Evolutionary conservation across 2,113 vertebrate genomes (phyloP), one percentile per base, ranked within the genome.

Genomic region (Hypocryptadius cinnamomeus): DNA sequence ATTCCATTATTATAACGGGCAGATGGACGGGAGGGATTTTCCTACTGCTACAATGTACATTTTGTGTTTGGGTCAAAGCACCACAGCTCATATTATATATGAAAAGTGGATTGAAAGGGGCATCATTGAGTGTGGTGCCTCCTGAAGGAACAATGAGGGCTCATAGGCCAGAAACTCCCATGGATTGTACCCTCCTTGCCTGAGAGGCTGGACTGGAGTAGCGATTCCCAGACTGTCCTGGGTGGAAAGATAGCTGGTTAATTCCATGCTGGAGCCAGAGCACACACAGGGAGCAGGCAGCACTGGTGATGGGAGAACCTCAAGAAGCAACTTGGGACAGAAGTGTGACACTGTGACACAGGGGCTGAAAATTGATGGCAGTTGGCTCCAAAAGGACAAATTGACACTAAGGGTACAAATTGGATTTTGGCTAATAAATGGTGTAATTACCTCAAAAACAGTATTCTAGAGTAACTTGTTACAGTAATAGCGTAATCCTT

Each of bases 1-100:
- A n/a, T n/a, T n/a, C n/a, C n/a, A n/a, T n/a, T n/a, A n/a, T n/a
- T 35, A 3, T 3, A 51, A 27, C 10, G 44, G 4, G 2, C 42
- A 54, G 17, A 6, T 1, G 1, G 18, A 23, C 37, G 12, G 2
- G 56, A 42, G 56, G 35, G 64, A 10, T 73, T 74, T 90, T 57
- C 45, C 51, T 22, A 1, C 23, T 44, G 14, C 35, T 76, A 4
- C 4, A 4, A 12, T 1, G 10, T n/a, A 8, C 57, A 31, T 33
- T 37, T 69, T 77, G 28, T 14, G 9, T 48, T 2, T 31, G 13
- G 25, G 35, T 37, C 44, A 42, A 70, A 80, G 51, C 35, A 23
- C 30, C 31, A 10, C 28, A 19, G 70, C 53, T 64, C 10, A 3
- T 18, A 7, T 3, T 22, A 1, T 15, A 16, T 13, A 40, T 66